A percentile compares a stretch with the other conserved stretches of the same genome.
Evolutionary conservation across 1,140 invertebrate genomes (phyloP).

Genomic region (Cylas formicarius): DNA sequence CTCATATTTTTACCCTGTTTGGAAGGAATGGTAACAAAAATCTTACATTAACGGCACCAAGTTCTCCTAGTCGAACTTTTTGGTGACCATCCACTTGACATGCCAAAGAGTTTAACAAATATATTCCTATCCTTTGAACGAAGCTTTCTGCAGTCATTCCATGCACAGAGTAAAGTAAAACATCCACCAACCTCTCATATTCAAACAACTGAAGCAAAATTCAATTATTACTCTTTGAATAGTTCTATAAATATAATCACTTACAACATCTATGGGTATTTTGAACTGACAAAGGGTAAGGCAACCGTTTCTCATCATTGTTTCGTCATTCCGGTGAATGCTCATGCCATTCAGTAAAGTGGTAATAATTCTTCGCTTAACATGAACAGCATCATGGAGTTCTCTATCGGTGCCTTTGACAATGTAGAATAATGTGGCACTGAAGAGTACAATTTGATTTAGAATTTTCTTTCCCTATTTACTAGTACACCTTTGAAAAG

Average conservation of each 20-base stretch:
- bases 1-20: not conserved
- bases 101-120: conserved; percentile 88
- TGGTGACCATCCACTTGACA: conserved; percentile 92
- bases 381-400: conserved; percentile 52
- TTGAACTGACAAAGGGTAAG: conserved; percentile 90
- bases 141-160: conserved; percentile 80
- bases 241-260: conserved; percentile 34
- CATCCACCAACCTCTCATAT: conserved; percentile 79
- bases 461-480: no score
- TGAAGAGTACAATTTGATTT: conserved; percentile 49
- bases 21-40: no score
- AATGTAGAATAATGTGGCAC: conserved; percentile 91
- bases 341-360: conserved; percentile 84
- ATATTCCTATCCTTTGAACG: conserved; percentile 90
- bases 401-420: conserved; percentile 76
- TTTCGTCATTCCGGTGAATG: conserved; percentile 71
- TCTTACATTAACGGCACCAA: conserved; percentile 78
- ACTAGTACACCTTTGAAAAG: no score
- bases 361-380: conserved; percentile 72
- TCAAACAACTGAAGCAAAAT: conserved; percentile 69
- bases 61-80: conserved; percentile 81
- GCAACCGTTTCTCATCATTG: conserved; percentile 94
- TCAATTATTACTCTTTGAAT: conserved; percentile 5
- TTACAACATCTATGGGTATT: conserved; percentile 90
- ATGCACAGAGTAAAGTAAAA: conserved; percentile 76